Base-by-base conservation (phyloP, 2,888 invertebrate genomes). In the Trissolcus brochymenae region DNA sequence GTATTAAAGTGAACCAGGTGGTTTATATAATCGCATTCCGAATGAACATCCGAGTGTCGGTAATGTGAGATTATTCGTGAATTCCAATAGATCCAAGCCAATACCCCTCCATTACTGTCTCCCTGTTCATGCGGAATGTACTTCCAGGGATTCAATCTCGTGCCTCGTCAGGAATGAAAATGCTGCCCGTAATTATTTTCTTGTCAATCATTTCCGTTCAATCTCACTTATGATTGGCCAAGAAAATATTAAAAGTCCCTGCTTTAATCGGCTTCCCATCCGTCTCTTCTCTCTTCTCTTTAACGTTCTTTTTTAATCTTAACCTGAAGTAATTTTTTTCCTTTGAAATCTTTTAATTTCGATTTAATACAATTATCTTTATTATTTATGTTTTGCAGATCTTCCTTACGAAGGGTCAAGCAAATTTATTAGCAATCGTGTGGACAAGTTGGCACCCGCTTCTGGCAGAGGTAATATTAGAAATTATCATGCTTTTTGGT, bases 31-130 rank as follows among this genome's bases (percentile, higher is more conserved):
- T 76, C 59, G 73, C 72, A 73, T 79, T 76, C 70, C 76, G 60
- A 76, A 76, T 76, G 70, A 79, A 73, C 76, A 73, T 70, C 76
- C 73, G 57, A 79, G 73, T 79, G 79, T 70, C 79, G 76, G 73
- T 79, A 73, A 79, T 79, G 73, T 68, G 70, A 73, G 79, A 76
- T 79, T 79, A 79, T 79, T 76, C 79, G 76, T 65, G 79, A 79
- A 79, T 76, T 76, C 68, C 79, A 79, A 79, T 73, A 76, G 76
- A 76, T 79, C 79, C 76, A 65, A 60, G 67, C 72, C 72, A 67
- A 78, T 78, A 64, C 78, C 72, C 78, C 78, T 75, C 78, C 60
- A 78, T 78, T 78, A 75, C 71, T 71, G 75, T 75, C 71, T 55
- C 56, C 71, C 67, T 60, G 76, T 67, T 71, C 76, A 72, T 72